These are phyloP conservation scores for Gambusia affinis DNA, from an alignment of 2,113 vertebrate species.

Conservation along the genomic window DNA sequence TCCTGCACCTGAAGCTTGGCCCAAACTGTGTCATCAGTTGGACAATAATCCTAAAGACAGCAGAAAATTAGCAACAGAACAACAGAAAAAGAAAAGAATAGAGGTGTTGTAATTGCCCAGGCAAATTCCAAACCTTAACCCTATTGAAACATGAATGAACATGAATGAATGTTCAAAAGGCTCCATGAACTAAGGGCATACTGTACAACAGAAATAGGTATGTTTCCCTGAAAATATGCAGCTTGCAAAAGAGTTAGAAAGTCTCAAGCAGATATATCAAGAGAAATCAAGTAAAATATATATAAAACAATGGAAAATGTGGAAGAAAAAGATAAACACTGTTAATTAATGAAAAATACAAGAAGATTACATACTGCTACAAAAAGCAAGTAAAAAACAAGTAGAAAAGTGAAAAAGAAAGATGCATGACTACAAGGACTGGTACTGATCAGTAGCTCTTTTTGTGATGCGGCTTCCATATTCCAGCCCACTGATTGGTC, in stretches of 20 bases:
- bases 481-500: slow-evolving; percentile 78
- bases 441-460: slow-evolving; percentile 80
- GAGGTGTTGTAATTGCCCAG: no score
- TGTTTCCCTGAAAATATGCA: neutral
- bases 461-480: slow-evolving; percentile 78
- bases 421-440: slow-evolving; percentile 69
- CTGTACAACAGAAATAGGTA: no score
- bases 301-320: neutral
- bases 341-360: slow-evolving; percentile 10
- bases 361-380: slow-evolving; percentile 31
- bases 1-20: no score
- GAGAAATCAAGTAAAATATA: neutral
- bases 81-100: no score
- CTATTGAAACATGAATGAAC: no score
- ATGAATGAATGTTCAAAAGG: no score
- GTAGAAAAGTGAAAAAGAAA: slow-evolving; percentile 50
- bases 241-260: no score
- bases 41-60: no score
- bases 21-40: no score
- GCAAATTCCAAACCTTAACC: no score
- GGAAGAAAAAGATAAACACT: neutral
- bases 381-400: slow-evolving; percentile 34
- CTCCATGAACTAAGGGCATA: no score
- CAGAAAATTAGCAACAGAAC: no score
- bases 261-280: neutral